phyloP scores from a whole-genome alignment of 1,140 invertebrate genomes.

The Drosophila athabasca region DNA sequence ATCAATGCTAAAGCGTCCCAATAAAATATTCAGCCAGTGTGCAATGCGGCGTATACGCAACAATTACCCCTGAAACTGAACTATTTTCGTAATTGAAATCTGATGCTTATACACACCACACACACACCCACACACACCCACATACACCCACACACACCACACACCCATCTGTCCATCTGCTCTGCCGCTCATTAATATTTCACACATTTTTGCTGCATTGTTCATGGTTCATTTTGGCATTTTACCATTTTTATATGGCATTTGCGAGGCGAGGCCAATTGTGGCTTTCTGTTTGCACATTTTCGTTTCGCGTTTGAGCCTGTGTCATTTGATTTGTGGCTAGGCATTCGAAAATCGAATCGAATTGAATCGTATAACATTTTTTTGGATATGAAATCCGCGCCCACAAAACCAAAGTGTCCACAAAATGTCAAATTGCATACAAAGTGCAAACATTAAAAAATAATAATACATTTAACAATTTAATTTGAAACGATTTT shows the following conservation, averaged over 20 bases:
- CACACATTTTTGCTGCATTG: slow-evolving; percentile 40
- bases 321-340: slow-evolving; percentile 64
- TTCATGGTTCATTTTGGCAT: slow-evolving; percentile 14
- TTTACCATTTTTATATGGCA: slow-evolving; percentile 25
- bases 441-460: slow-evolving; percentile 49
- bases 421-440: slow-evolving; percentile 67
- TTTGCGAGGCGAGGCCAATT: slow-evolving; percentile 33
- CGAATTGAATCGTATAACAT: slow-evolving; percentile 51
- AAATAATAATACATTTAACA: slow-evolving; percentile 26
- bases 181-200: slow-evolving; percentile 59
- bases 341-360: slow-evolving; percentile 20
- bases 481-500: slow-evolving; percentile 38
- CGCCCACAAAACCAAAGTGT: slow-evolving; percentile 37
- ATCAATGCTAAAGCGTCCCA: slow-evolving; percentile 22
- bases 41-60: slow-evolving; percentile 40
- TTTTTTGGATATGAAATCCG: slow-evolving; percentile 32
- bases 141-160: too few species aligned
- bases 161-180: slow-evolving; percentile 31
- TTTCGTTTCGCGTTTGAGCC: slow-evolving; percentile 36
- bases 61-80: slow-evolving; percentile 38
- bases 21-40: slow-evolving; percentile 37
- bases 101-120: slow-evolving; percentile 26
- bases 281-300: slow-evolving; percentile 39
- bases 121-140: too few species aligned
- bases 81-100: slow-evolving; percentile 63